Percentiles rank a stretch among this genome's conserved stretches.
These are phyloP conservation scores for Odocoileus virginianus DNA, from an alignment of 2,113 vertebrate genomes.

Conservation along the genomic window DNA sequence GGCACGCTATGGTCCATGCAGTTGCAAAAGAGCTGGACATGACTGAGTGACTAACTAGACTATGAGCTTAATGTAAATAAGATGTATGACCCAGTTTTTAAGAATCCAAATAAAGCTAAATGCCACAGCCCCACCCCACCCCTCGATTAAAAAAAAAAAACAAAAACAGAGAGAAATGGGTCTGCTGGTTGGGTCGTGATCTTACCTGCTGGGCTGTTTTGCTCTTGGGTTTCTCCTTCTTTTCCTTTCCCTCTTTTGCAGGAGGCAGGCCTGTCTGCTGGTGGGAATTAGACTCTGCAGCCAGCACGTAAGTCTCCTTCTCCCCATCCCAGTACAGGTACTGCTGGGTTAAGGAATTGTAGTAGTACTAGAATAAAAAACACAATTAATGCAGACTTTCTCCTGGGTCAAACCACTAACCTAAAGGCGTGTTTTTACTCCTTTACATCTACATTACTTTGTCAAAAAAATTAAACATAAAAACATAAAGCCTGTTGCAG, in stretches of 20 bases:
- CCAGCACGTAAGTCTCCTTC: slow-evolving; percentile 94
- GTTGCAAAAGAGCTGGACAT: neutral
- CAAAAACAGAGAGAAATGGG: neutral
- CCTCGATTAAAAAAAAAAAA: neutral
- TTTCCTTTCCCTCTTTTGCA: slow-evolving; percentile 90
- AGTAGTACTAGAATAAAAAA: slow-evolving; percentile 89
- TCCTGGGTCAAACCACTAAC: neutral
- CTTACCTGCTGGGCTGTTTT: slow-evolving; percentile 98
- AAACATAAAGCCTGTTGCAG: neutral
- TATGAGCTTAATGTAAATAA: neutral
- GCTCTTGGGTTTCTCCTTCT: slow-evolving; percentile 98
- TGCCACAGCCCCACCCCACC: neutral
- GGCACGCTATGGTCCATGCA: neutral
- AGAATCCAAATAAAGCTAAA: neutral
- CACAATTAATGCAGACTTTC: neutral
- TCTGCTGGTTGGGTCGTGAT: neutral
- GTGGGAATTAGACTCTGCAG: slow-evolving; percentile 80
- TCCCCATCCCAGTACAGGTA: slow-evolving; percentile 98
- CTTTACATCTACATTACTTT: neutral
- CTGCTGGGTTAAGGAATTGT: slow-evolving; percentile 96
- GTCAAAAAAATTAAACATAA: neutral
- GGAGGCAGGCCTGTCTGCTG: slow-evolving; percentile 78
- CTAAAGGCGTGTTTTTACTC: neutral
- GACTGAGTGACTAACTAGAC: neutral
- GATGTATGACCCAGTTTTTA: neutral